A percentile compares a stretch with the other conserved stretches of the same genome.
Evolutionary conservation across 2,888 invertebrate genomes (phyloP).

Genomic region (Parasteatoda lunata): DNA sequence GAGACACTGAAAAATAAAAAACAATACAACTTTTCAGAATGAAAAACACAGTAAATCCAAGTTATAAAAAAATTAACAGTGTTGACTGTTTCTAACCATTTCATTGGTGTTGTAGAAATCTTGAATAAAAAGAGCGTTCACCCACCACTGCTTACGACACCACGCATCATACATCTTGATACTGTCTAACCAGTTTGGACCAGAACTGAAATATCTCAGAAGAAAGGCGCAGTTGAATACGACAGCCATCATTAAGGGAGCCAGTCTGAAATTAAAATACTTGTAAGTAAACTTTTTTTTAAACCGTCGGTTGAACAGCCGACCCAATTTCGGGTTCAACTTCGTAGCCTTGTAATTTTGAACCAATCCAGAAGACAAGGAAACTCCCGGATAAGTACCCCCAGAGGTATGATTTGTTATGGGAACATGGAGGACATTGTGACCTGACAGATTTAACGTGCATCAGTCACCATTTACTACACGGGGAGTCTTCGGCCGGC

Average conservation of each 20-base stretch:
- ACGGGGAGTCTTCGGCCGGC: too few relatives aligned
- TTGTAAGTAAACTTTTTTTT: background rate
- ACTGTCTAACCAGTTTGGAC: constrained; percentile 73
- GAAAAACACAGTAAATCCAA: background rate
- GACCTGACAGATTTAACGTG: too few relatives aligned
- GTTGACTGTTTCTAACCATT: constrained; percentile 70
- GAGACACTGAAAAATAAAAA: constrained; percentile 68
- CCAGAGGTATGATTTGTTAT: too few relatives aligned
- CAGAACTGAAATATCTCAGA: constrained; percentile 73
- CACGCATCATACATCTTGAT: constrained; percentile 70
- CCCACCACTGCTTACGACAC: constrained; percentile 70
- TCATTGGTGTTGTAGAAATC: constrained; percentile 70
- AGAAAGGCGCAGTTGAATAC: constrained; percentile 72
- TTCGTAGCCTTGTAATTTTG: too few relatives aligned
- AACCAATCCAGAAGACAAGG: too few relatives aligned
- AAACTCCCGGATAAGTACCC: too few relatives aligned
- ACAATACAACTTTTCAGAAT: background rate
- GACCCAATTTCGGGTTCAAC: too few relatives aligned
- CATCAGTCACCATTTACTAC: too few relatives aligned
- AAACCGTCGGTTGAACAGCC: background rate
- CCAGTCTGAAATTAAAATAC: constrained; percentile 71
- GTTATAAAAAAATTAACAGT: background rate
- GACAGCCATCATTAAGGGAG: constrained; percentile 74
- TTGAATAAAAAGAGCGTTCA: constrained; percentile 70
- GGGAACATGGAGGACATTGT: too few relatives aligned